These are phyloP conservation scores for Apogon hyalosoma DNA, from an alignment of 2,797 vertebrate genomes.

Conservation along the genomic window DNA sequence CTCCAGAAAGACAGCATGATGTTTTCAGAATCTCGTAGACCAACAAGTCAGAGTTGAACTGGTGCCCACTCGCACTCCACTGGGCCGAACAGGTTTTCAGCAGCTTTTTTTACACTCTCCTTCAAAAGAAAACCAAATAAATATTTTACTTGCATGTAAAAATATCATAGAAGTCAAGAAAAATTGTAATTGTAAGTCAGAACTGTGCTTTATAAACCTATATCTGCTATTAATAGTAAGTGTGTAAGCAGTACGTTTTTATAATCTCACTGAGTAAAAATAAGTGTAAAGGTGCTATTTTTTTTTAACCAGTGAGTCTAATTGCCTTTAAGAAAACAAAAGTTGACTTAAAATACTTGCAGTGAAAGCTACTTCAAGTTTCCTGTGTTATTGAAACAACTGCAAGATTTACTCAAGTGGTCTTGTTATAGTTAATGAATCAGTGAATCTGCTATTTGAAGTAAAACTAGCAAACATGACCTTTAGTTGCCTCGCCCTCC, in stretches of 20 bases:
- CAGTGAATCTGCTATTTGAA: conserved; percentile 56
- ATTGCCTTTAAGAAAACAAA: neutral
- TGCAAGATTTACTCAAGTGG: conserved; percentile 17
- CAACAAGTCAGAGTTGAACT: conserved; percentile 59
- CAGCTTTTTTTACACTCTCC: conserved; percentile 23
- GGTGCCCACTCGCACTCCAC: conserved; percentile 39
- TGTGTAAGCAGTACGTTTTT: too few species aligned
- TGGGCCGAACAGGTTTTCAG: conserved; percentile 55
- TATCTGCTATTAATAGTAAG: too few species aligned
- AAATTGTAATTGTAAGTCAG: neutral
- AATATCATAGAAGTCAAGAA: neutral
- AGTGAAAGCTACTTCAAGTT: neutral
- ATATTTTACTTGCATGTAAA: conserved; percentile 14
- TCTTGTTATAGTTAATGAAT: conserved; percentile 62
- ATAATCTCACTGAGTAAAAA: neutral
- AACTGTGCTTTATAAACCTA: neutral
- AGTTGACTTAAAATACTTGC: neutral
- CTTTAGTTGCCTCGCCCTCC: conserved; percentile 54
- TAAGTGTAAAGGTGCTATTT: neutral
- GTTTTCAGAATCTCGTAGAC: conserved; percentile 65
- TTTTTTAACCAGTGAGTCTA: neutral
- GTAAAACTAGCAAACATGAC: conserved; percentile 48
- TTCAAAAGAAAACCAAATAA: conserved; percentile 25
- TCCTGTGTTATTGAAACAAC: conserved; percentile 19
- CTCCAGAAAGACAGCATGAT: conserved; percentile 68